A percentile compares a stretch with the other conserved stretches of the same genome.
Evolutionary conservation across 2,113 vertebrate species (phyloP).

Genomic region (Brachypodius melanocephalos): DNA sequence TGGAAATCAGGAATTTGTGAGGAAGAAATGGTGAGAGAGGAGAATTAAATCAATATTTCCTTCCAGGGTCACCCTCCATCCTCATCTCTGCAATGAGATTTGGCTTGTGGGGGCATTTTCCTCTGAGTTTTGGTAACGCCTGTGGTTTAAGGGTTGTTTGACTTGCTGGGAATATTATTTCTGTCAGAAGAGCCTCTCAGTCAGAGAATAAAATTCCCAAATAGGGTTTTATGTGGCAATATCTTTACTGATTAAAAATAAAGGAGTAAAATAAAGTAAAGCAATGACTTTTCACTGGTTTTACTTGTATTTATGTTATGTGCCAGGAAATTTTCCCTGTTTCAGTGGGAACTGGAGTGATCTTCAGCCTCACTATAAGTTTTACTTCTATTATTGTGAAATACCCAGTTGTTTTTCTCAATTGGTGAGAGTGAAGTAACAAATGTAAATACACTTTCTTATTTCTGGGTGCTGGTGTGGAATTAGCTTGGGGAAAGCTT

Average conservation of each 20-base stretch:
- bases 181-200: background rate
- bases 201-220: background rate
- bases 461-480: background rate
- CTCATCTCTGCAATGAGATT: background rate
- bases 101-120: background rate
- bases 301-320: background rate
- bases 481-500: background rate
- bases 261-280: background rate
- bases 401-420: background rate
- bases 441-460: background rate
- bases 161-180: background rate
- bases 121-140: background rate
- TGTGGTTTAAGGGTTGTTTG: background rate
- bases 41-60: background rate
- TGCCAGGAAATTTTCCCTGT: background rate
- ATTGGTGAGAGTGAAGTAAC: background rate
- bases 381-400: background rate
- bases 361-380: background rate
- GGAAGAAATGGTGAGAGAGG: fast-evolving
- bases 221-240: background rate
- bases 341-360: background rate
- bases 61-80: background rate
- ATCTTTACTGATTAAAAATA: background rate
- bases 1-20: background rate
- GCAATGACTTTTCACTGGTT: background rate